Conservation (phyloP, 1,140 invertebrate genomes). For the honey bee (Apis mellifera) region DNA sequence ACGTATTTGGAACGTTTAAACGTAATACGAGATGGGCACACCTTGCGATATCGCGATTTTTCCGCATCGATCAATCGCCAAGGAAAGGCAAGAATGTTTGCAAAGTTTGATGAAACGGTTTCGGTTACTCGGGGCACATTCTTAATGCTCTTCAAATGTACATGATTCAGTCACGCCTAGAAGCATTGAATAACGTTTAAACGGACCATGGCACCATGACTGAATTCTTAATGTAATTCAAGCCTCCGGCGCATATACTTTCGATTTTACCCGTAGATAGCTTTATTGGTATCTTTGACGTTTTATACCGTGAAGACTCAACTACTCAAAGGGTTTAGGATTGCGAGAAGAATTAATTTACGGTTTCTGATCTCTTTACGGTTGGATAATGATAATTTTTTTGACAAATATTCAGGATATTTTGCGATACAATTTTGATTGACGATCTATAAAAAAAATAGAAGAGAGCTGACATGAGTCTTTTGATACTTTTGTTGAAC, state of each 20-base stretch:
- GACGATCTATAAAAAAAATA: too few species aligned
- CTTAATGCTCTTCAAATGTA: conserved; percentile 1
- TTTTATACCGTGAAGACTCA: background rate
- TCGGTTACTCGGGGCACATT: conserved; percentile 6
- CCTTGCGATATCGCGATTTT: background rate
- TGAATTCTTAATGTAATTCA: conserved; percentile 34
- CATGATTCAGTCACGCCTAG: conserved; percentile 19
- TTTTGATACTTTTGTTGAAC: too few species aligned
- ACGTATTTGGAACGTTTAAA: background rate
- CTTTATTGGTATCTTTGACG: background rate
- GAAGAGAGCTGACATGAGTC: too few species aligned
- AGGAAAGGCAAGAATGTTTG: background rate
- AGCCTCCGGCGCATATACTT: conserved; percentile 1
- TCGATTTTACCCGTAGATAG: conserved; percentile 26
- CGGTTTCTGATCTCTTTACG: background rate
- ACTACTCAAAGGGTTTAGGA: background rate
- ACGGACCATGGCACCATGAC: conserved; percentile 31
- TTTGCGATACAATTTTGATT: too few species aligned
- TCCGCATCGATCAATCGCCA: background rate
- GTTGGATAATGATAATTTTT: background rate
- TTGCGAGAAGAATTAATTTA: background rate
- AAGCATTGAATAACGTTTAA: conserved; percentile 25
- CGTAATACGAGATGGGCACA: background rate
- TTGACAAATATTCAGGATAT: too few species aligned
- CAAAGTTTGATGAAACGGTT: background rate